Base-by-base conservation (phyloP, 2,113 vertebrate genomes). In the Semnornis frantzii region DNA sequence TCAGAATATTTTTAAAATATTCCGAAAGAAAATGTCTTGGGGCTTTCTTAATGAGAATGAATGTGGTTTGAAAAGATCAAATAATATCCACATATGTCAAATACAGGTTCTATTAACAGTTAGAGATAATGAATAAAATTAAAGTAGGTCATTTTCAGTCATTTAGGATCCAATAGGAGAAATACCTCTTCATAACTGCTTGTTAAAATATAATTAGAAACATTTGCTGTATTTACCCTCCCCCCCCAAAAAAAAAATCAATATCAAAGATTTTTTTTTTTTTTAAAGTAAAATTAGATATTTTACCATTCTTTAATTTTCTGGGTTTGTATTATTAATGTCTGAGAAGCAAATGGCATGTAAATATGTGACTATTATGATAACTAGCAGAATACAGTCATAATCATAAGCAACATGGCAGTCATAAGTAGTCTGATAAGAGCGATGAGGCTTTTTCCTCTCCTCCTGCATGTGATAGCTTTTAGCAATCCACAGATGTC, bases 41-140 rank as follows among this genome's bases (percentile, higher is more conserved):
- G 98, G 97, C 96, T 97, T 97, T 98, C 96, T 97, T 97, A 97
- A 97, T 98, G 97, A 97, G 97, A 98, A 97, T 98, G 97, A 98
- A 98, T 98, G 94, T 97, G 98, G 95, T 98, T 97, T 98, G 96
- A 97, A 98, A 98, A 98, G 98, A 98, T 98, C 97, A 98, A 98
- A 98, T 98, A 97, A 97, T 97, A 97, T 97, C 92, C 97, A 96
- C 95, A 95, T 97, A 97, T 97, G 97, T 98, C 97, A 98, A 98
- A 97, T 98, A 97, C 96, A 97, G 93, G 96, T 98, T 97, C 97
- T 97, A 98, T 97, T 98, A 98, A 97, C 95, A 93, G 95, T 97
- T 96, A 97, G 92, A 97, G 96, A 98, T 97, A 97, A 98, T 98
- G 97, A 98, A 98, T 98, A 98, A 97, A 98, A 98, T 98, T 98